A percentile compares a stretch with the other conserved stretches of the same genome.
Conservation (phyloP, 2,113 vertebrate genomes). For the Gambusia affinis region DNA sequence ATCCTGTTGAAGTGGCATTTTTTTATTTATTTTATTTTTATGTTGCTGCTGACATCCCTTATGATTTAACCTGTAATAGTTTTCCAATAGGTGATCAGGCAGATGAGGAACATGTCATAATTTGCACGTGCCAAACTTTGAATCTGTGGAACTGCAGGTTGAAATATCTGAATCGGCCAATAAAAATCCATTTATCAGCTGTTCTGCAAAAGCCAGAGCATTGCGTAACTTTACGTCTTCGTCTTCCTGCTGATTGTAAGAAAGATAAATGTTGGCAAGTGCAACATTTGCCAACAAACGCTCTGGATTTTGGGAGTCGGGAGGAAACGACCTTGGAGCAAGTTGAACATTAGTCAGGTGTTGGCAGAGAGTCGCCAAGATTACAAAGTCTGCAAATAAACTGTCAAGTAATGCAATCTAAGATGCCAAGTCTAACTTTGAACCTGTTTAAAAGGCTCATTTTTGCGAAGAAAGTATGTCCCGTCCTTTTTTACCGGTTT, state of each 20-base stretch:
- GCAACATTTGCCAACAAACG: too few relatives aligned
- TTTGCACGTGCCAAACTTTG: too few relatives aligned
- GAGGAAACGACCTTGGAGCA: neutral
- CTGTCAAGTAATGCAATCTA: neutral
- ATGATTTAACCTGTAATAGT: constrained; percentile 6
- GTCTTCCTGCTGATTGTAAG: neutral
- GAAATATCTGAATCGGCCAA: neutral
- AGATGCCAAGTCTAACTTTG: neutral
- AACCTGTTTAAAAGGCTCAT: neutral
- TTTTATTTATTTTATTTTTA: constrained; percentile 25
- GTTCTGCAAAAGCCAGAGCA: neutral
- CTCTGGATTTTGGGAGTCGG: too few relatives aligned
- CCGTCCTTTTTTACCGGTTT: too few relatives aligned
- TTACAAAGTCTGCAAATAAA: neutral
- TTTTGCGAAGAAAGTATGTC: too few relatives aligned
- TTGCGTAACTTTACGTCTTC: neutral
- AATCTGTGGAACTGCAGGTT: neutral
- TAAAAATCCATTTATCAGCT: neutral
- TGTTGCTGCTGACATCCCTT: neutral
- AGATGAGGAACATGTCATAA: too few relatives aligned
- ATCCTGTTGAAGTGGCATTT: constrained; percentile 24
- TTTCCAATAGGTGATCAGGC: too few relatives aligned
- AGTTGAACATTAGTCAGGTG: neutral
- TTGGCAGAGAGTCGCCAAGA: neutral
- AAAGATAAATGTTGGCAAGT: neutral